phyloP scores from a whole-genome alignment of 2,888 invertebrate species.

The Pegoplata infirma region DNA sequence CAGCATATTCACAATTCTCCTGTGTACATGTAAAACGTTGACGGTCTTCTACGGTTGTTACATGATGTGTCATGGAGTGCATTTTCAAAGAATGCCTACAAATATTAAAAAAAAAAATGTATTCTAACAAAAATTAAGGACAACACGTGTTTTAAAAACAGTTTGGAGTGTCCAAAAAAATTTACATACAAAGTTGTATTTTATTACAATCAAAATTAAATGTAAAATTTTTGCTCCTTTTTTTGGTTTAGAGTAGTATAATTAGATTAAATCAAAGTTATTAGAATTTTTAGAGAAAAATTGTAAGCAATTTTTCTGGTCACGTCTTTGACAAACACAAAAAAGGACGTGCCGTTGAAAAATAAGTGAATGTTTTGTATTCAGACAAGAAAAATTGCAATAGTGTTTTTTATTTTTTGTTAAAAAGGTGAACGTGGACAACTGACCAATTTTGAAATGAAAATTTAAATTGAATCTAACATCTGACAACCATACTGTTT shows the following conservation, averaged over 20 bases:
- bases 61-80: constrained; percentile 80
- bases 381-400: background rate
- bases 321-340: constrained; percentile 67
- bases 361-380: background rate
- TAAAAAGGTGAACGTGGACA: constrained; percentile 9
- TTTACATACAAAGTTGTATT: constrained; percentile 45
- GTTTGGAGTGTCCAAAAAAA: too few relatives aligned
- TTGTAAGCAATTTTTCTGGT: constrained; percentile 71
- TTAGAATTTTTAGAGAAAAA: constrained; percentile 56
- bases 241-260: constrained; percentile 69
- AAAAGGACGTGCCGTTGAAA: constrained; percentile 46
- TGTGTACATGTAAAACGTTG: constrained; percentile 79
- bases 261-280: constrained; percentile 75
- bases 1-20: constrained; percentile 81
- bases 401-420: background rate
- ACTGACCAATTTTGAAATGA: constrained; percentile 35
- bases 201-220: constrained; percentile 62
- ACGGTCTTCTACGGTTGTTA: constrained; percentile 66
- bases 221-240: constrained; percentile 31
- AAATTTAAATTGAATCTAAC: constrained; percentile 42
- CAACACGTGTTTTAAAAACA: constrained; percentile 32
- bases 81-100: constrained; percentile 54
- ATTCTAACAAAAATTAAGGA: constrained; percentile 42
- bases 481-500: too few relatives aligned
- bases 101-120: too few relatives aligned